Percentiles rank a stretch among this genome's conserved stretches.
Conservation (phyloP, 2,797 vertebrate species). For the Lophotriccus pileatus region DNA sequence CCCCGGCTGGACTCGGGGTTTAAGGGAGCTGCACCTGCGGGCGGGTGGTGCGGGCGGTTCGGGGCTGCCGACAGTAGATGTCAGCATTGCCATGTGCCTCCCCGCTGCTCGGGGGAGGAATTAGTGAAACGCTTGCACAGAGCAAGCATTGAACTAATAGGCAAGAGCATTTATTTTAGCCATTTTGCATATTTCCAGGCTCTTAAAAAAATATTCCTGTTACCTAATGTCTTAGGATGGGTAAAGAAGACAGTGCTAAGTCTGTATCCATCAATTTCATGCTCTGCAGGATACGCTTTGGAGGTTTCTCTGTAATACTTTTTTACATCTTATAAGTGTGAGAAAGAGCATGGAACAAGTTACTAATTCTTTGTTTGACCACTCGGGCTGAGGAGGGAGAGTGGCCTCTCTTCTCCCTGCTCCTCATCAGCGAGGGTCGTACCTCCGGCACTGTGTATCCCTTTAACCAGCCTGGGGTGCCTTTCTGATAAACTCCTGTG, state of each 20-base stretch:
- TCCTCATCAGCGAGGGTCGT: background rate
- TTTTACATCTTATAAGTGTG: background rate
- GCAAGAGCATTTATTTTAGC: background rate
- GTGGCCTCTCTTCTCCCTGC: background rate
- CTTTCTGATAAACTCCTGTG: rapidly evolving
- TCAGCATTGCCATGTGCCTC: slow-evolving; percentile 56
- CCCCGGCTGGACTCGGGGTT: background rate
- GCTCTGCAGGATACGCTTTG: background rate
- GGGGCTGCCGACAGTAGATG: slow-evolving; percentile 57
- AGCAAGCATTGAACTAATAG: too few relatives aligned
- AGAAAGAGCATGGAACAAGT: background rate
- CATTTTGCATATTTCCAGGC: background rate
- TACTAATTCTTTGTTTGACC: background rate
- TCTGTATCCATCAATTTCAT: background rate
- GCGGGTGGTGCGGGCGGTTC: background rate
- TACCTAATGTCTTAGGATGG: background rate
- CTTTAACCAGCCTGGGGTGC: background rate
- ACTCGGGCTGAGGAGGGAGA: background rate
- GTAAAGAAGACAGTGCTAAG: background rate
- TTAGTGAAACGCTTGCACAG: rapidly evolving
- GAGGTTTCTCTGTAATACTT: background rate
- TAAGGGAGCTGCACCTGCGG: background rate
- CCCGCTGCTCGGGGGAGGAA: background rate
- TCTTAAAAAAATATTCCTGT: too few relatives aligned
- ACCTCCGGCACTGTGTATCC: rapidly evolving